Evolutionary conservation across 2,797 vertebrate species (phyloP), one percentile per base, ranked within the genome.

Genomic region (Lithobates sylvaticus): DNA sequence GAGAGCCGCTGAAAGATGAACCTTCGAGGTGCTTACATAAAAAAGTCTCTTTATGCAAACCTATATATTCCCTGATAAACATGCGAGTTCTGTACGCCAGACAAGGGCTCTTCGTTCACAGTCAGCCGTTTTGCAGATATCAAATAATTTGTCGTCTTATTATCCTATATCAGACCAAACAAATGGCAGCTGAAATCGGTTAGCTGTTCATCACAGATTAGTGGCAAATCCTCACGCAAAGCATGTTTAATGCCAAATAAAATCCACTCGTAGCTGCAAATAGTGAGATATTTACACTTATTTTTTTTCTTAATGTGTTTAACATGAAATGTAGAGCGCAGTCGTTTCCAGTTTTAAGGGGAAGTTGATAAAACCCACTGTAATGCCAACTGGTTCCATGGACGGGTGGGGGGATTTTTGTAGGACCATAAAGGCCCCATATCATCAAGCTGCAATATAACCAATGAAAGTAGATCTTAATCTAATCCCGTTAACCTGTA

Each of bases 81-180:
- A 34, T 65, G 71, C 58, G 61, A 50, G 21, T 9, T 27, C 32
- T 65, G 34, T 27, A 10, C n/a, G 64, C 58, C 54, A 67, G 68
- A 32, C 85, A 21, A 29, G 21, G 54, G 26, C 61, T 34, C 47
- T 70, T 70, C 29, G 34, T 36, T 74, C 75, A 72, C 26, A 72
- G 80, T 67, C 80, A 91, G 83, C 89, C 84, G 89, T 0, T 0
- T 7, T 78, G 84, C 85, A 70, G 86, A 93, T 93, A 94, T 93
- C 85, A 91, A 93, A 93, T 93, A 89, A 89, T 93, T 93, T 95
- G 92, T 94, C 92, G 93, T 93, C 89, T 90, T 91, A 93, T 93
- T 91, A 91, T 86, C 86, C 81, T 87, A 86, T 90, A 87, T 89
- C 89, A 91, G 88, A 89, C 87, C 83, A 91, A 91, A 91, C 92